Conservation (phyloP, 2,113 vertebrate species). For the Forbesichthys agassizii region DNA sequence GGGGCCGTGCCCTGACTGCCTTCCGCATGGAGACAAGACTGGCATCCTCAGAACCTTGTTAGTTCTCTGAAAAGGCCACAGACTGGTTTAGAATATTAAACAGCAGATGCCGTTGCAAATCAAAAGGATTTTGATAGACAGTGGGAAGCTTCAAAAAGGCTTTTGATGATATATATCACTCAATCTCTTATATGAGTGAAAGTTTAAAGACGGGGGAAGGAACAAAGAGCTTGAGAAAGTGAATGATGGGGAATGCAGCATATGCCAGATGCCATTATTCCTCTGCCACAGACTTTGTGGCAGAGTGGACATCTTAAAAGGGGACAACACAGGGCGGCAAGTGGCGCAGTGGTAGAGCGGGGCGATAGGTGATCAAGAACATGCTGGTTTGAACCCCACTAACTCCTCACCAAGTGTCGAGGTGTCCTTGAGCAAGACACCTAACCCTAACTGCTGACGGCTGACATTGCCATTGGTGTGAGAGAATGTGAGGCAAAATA, state of each 20-base stretch:
- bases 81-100: constrained; percentile 78
- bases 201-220: constrained; percentile 46
- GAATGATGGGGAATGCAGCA: constrained; percentile 46
- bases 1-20: constrained; percentile 57
- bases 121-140: constrained; percentile 69
- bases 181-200: constrained; percentile 59
- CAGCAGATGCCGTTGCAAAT: constrained; percentile 66
- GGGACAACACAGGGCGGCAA: no score
- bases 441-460: no score
- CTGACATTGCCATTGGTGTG: no score
- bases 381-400: no score
- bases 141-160: constrained; percentile 61
- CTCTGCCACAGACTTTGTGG: constrained; percentile 57
- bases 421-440: no score
- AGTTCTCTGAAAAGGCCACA: constrained; percentile 74
- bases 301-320: no score
- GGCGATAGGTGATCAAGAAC: no score
- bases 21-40: constrained; percentile 68
- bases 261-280: constrained; percentile 66
- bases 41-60: constrained; percentile 72
- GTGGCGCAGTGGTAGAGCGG: no score
- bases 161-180: constrained; percentile 65
- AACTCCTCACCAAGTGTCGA: no score
- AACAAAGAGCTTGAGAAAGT: constrained; percentile 53
- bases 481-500: no score